phyloP scores from a whole-genome alignment of 2,888 invertebrate species.

The Protodeltote pygarga region DNA sequence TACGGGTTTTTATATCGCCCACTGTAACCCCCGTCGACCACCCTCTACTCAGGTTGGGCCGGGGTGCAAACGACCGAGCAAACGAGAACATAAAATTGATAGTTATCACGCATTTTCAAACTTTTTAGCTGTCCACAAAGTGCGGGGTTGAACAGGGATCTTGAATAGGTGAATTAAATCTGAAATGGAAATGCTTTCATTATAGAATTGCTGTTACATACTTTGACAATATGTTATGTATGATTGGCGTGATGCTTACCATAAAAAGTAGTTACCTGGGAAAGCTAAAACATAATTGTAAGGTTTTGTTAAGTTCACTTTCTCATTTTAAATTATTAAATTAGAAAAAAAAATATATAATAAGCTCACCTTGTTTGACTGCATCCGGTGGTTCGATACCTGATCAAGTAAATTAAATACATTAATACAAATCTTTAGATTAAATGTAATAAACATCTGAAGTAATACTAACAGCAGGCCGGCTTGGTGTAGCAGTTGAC shows the following conservation, averaged over 20 bases:
- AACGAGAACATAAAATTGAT: constrained; percentile 49
- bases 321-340: background rate
- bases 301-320: background rate
- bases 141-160: constrained; percentile 52
- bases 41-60: constrained; percentile 55
- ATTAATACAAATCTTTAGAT: background rate
- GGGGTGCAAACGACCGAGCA: constrained; percentile 51
- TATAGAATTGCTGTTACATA: background rate
- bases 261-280: constrained; percentile 14
- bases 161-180: constrained; percentile 43
- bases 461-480: constrained; percentile 70
- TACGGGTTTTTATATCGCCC: constrained; percentile 52
- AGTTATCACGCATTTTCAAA: constrained; percentile 55
- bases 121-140: constrained; percentile 47
- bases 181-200: constrained; percentile 34
- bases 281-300: constrained; percentile 18
- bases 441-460: background rate
- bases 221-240: background rate
- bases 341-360: background rate
- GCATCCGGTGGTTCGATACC: constrained; percentile 44
- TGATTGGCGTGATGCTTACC: constrained; percentile 19
- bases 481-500: constrained; percentile 74
- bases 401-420: constrained; percentile 20
- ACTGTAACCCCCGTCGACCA: constrained; percentile 16
- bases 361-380: constrained; percentile 28